phyloP scores from a whole-genome alignment of 1,140 invertebrate species.

The Goniozus legneri region DNA sequence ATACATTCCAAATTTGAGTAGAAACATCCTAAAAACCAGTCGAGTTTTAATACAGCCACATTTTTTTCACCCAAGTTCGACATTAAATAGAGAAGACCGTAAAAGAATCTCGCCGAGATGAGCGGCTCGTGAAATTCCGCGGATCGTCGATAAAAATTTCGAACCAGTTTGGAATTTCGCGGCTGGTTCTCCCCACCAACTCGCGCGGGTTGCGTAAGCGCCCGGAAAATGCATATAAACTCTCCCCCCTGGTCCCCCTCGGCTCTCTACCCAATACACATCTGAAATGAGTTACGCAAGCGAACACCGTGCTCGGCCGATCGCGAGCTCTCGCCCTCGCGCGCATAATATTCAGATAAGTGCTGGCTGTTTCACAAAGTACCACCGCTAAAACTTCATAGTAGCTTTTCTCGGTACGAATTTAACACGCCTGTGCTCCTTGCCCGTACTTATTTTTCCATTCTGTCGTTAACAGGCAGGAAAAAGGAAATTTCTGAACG shows the following conservation, averaged over 20 bases:
- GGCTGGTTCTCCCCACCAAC: not conserved
- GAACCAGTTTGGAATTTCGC: constrained; percentile 2
- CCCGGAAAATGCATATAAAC: constrained; percentile 4
- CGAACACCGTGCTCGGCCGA: not conserved
- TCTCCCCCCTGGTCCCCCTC: too few relatives aligned
- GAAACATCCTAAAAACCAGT: too few relatives aligned
- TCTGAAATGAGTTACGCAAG: not conserved
- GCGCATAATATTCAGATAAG: not conserved
- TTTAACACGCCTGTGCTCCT: not conserved
- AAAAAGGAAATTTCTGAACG: too few relatives aligned
- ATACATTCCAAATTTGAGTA: too few relatives aligned
- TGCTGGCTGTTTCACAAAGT: constrained; percentile 1
- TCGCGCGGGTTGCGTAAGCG: not conserved
- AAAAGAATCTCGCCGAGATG: too few relatives aligned
- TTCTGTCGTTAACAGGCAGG: too few relatives aligned
- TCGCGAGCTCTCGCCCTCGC: too few relatives aligned
- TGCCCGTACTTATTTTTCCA: too few relatives aligned
- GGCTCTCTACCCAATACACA: not conserved
- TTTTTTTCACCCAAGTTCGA: too few relatives aligned
- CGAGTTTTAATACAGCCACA: too few relatives aligned
- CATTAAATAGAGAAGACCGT: too few relatives aligned
- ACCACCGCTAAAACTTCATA: not conserved
- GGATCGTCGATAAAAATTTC: not conserved
- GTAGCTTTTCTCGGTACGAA: not conserved
- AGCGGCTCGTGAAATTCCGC: too few relatives aligned